These are phyloP conservation scores for Listronotus bonariensis DNA, from an alignment of 1,140 invertebrate species.

Conservation along the genomic window DNA sequence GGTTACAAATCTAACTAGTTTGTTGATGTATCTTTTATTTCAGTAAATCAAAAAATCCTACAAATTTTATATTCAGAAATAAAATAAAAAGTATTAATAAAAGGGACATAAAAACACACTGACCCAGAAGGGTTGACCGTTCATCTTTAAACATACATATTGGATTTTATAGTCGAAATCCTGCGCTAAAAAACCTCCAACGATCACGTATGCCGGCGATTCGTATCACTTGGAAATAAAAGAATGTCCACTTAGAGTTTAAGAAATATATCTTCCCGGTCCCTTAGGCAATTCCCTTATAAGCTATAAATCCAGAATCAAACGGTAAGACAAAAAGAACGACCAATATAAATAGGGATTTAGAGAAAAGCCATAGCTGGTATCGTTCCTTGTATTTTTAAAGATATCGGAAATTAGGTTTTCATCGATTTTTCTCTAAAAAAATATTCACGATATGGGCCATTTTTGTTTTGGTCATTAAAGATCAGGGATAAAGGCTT, in stretches of 20 bases:
- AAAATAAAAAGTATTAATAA: no score
- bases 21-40: no score
- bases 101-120: no score
- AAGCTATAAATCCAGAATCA: constrained; percentile 37
- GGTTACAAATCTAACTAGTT: no score
- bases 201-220: constrained; percentile 10
- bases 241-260: constrained; percentile 33
- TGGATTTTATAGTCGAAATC: no score
- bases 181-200: constrained; percentile 1
- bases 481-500: no score
- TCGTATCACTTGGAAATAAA: constrained; percentile 21
- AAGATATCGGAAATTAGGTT: constrained; percentile 27
- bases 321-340: constrained; percentile 37
- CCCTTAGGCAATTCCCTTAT: constrained; percentile 37
- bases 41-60: no score
- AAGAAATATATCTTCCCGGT: constrained; percentile 33
- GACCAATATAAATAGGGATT: constrained; percentile 36
- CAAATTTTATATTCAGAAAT: no score
- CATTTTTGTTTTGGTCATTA: no score
- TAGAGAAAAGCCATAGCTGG: constrained; percentile 26
- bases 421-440: constrained; percentile 4
- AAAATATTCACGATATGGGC: no score
- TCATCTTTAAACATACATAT: no score
- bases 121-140: no score
- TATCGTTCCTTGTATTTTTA: constrained; percentile 29